Evolutionary conservation across 2,888 invertebrate species (phyloP).

Genomic region (Dinocampus coccinellae): DNA sequence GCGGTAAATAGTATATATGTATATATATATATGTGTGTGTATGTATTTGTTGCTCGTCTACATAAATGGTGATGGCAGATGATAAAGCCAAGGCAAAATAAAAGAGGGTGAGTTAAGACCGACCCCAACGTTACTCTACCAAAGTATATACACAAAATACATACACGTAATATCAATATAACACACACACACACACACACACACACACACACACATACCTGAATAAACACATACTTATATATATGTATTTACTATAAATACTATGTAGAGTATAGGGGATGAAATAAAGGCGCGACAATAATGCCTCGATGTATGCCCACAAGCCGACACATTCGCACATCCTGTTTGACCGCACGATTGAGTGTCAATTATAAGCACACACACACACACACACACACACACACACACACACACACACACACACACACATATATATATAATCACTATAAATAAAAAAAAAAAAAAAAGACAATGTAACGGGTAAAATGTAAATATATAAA

Average conservation of each 20-base stretch:
- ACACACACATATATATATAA: no score
- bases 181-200: no score
- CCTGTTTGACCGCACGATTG: constrained; percentile 35
- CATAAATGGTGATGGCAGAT: constrained; percentile 64
- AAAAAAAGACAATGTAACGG: background rate
- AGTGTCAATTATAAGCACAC: background rate
- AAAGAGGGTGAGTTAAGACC: constrained; percentile 58
- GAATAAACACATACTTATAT: background rate
- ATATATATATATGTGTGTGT: background rate
- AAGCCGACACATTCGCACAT: constrained; percentile 33
- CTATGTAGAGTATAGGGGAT: constrained; percentile 37
- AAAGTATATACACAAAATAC: background rate
- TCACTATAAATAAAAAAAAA: no score
- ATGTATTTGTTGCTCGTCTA: constrained; percentile 45
- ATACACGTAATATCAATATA: background rate
- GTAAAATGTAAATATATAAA: background rate
- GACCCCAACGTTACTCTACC: constrained; percentile 36
- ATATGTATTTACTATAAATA: background rate
- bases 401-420: no score
- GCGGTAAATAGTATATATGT: constrained; percentile 15
- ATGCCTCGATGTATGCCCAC: constrained; percentile 45
- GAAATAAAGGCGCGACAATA: constrained; percentile 55
- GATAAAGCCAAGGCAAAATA: constrained; percentile 63
- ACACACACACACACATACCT: no score
- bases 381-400: background rate